A percentile compares a stretch with the other conserved stretches of the same genome.
Conservation (phyloP, 2,113 vertebrate genomes). For the Oreocharis arfaki region DNA sequence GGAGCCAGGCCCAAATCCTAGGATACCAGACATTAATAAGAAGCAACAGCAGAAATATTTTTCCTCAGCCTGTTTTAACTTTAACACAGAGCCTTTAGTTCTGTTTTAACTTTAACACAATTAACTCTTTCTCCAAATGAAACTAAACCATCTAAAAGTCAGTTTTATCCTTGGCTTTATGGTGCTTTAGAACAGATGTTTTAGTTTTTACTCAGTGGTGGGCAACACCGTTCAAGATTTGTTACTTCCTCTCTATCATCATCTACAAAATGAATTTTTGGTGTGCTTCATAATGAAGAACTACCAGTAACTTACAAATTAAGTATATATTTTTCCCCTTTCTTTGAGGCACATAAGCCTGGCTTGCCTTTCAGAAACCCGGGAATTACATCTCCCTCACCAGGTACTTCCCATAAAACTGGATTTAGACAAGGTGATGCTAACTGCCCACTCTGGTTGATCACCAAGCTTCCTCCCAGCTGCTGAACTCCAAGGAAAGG, state of each 20-base stretch:
- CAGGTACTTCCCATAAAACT: neutral
- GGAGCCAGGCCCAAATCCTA: neutral
- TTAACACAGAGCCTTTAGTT: neutral
- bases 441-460: fast-evolving
- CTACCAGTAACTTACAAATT: neutral
- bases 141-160: neutral
- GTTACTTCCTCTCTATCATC: neutral
- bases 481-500: neutral
- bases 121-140: neutral
- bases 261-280: neutral
- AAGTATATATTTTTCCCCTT: neutral
- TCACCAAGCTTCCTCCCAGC: neutral
- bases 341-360: neutral
- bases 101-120: neutral
- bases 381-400: neutral
- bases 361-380: neutral
- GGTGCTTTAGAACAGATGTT: neutral
- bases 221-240: neutral
- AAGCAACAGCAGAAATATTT: neutral
- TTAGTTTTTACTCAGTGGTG: neutral
- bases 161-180: neutral
- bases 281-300: neutral
- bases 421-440: neutral
- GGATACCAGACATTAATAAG: neutral
- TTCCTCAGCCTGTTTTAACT: neutral